Base-by-base conservation (phyloP, 2,888 invertebrate genomes). In the Cryptocheilus praepositus region DNA sequence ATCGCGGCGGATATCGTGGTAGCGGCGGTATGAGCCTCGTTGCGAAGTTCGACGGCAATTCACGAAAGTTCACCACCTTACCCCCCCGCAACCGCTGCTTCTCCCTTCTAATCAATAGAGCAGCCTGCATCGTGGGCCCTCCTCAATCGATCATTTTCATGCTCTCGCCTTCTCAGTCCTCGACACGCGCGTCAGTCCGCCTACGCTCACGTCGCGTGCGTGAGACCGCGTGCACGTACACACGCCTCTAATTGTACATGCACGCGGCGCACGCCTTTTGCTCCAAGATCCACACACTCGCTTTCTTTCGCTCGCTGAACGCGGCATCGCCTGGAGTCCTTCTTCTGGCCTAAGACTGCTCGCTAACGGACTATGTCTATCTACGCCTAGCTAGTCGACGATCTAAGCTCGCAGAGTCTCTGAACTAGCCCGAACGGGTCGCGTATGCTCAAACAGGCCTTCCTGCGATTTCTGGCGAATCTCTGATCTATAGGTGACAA, bases 71-170 rank as follows among this genome's bases (percentile, higher is more conserved):
- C 85, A 94, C 94, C 90, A 92, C 91, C 87, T 93, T 92, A 90
- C 94, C 93, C 92, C 95, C 94, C 91, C 93, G 93, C 87, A 93
- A 91, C 91, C 95, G 94, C 91, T 95, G 93, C 92, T 95, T 95
- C 92, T 95, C 95, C 91, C 95, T 93, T 92, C 95, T 94, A 91
- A 96, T 93, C 92, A 95, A 95, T 92, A 96, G 93, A 92, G 96
- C 96, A 92, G 96, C 96, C 93, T 96, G 96, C 95, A 96, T 96
- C 89, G 93, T 93, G 92, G 36, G 36, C 36, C 36, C 36, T 36
- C 36, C 36, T 36, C 36, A 36, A 36, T 36, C 36, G 36, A 36
- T 36, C 36, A 36, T 36, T 36, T 93, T 93, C 90, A 85, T 87
- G 88, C 87, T 89, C 88, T 87, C 82, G 82, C 75, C 75, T 78